A percentile compares a stretch with the other conserved stretches of the same genome.
These are phyloP conservation scores for Ostrea denselamellosa DNA, from an alignment of 1,140 invertebrate genomes.

Conservation along the genomic window DNA sequence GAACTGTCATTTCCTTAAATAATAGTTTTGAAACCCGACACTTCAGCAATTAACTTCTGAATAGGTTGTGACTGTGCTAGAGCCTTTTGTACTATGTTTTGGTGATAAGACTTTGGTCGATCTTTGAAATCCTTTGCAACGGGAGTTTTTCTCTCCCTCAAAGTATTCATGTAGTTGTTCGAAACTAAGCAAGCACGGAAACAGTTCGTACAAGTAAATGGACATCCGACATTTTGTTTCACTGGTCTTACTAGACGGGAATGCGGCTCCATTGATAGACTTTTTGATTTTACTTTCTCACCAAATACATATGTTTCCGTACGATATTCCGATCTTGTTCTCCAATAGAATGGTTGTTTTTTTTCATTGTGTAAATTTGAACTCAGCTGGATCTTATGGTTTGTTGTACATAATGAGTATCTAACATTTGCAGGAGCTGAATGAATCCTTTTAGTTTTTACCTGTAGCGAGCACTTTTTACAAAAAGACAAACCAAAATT, in stretches of 20 bases:
- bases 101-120: neutral
- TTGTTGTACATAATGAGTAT: neutral
- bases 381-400: neutral
- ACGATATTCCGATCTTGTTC: neutral
- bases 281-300: neutral
- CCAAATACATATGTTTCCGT: neutral
- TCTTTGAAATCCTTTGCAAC: neutral
- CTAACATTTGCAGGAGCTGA: neutral
- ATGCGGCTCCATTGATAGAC: neutral
- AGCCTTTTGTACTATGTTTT: neutral
- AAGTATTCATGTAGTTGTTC: conserved; percentile 47
- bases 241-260: neutral
- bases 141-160: conserved; percentile 6
- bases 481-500: neutral
- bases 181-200: conserved; percentile 54
- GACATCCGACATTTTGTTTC: conserved; percentile 48
- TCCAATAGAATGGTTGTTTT: neutral
- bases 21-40: no score
- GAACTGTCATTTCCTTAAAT: no score
- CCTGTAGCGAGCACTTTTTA: neutral
- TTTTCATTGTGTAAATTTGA: neutral
- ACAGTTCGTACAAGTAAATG: conserved; percentile 50
- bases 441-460: neutral
- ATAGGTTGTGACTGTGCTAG: neutral
- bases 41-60: neutral